Base-by-base conservation (phyloP, 2,113 vertebrate genomes). In the Osmerus mordax region DNA sequence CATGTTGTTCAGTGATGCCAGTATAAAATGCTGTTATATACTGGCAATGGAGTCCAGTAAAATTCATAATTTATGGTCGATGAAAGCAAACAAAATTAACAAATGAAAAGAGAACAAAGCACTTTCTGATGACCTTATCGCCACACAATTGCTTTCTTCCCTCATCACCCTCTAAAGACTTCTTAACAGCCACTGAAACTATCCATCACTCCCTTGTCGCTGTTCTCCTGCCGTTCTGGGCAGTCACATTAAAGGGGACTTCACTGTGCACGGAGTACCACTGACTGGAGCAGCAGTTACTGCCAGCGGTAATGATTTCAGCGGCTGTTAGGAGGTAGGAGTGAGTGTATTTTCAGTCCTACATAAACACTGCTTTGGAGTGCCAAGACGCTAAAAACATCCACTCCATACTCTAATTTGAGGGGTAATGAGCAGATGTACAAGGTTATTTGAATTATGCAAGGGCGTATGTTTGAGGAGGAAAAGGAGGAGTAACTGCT, bases 371-470 rank as follows among this genome's bases (percentile, higher is more conserved):
- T 80, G 84, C 83, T 84, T 88, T 88, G 69, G 63, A 69, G 61
- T 79, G 78, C 85, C 89, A 88, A 80, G 65, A 64, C n/a, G 80
- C 89, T 86, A 88, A 91, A 91, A 90, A 88, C 83, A 89, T 81
- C 85, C 87, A 86, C 77, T 81, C 79, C 53, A 84, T 81, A 83
- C 87, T 87, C 81, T 91, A 90, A 90, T 90, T 91, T 89, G 83
- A 81, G 80, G 86, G 81, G 75, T 87, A 86, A 87, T 83, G 84
- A 85, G 88, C 87, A 89, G 75, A 89, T 91, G 90, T 85, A 85
- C 76, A 75, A 80, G 78, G 73, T 67, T 87, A 83, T 82, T 90
- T 89, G 78, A 88, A 90, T 89, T 89, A 89, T 83, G 82, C 71
- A 75, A 81, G 83, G 87, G 88, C 79, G 89, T 90, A 80, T 86